Conservation (phyloP, 2,888 invertebrate genomes). For the Eristalis arbustorum region DNA sequence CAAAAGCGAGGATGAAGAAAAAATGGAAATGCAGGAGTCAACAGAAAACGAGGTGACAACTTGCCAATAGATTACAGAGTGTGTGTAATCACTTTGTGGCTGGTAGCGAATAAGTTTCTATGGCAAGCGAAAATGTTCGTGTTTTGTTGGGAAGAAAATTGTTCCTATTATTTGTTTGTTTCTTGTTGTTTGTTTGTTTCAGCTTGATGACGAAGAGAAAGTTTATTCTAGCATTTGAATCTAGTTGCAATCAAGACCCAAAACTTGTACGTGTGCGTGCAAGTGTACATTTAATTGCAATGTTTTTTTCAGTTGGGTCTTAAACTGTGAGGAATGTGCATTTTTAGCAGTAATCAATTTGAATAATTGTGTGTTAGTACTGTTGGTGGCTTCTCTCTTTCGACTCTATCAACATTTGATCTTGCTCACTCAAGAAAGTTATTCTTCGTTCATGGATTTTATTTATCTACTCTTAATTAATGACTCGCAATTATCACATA, state of each 20-base stretch:
- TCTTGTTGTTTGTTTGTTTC: slow-evolving; percentile 16
- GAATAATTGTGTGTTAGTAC: too few relatives aligned
- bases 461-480: too few relatives aligned
- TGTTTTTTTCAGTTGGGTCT: not conserved
- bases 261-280: not conserved
- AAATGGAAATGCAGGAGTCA: slow-evolving; percentile 6
- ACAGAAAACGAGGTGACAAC: slow-evolving; percentile 60
- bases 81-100: slow-evolving; percentile 45
- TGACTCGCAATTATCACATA: too few relatives aligned
- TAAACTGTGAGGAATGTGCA: not conserved
- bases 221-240: not conserved
- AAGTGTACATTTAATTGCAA: not conserved
- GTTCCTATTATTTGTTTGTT: not conserved
- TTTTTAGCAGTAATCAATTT: too few relatives aligned
- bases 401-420: too few relatives aligned
- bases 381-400: too few relatives aligned
- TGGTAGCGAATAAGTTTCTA: slow-evolving; percentile 40
- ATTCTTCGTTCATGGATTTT: too few relatives aligned
- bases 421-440: too few relatives aligned
- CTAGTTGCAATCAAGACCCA: not conserved
- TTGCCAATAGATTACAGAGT: slow-evolving; percentile 63
- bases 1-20: not conserved
- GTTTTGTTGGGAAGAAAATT: slow-evolving; percentile 1
- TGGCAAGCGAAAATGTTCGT: slow-evolving; percentile 11
- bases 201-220: not conserved